Conservation (phyloP, 2,797 vertebrate species). For the Rhincodon typus region DNA sequence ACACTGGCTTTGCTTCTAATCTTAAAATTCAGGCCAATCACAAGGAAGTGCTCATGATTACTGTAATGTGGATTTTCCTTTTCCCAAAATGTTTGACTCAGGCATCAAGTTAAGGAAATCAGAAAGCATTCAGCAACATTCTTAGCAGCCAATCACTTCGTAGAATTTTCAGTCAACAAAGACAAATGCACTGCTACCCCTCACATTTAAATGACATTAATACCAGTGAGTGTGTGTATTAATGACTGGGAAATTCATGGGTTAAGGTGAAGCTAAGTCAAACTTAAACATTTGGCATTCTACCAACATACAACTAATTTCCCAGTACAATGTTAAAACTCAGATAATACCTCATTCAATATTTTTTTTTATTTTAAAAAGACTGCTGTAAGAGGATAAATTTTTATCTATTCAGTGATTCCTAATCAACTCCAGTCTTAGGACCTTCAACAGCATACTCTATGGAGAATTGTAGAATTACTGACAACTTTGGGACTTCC, state of each 20-base stretch:
- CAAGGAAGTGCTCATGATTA: background rate
- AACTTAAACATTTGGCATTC: background rate
- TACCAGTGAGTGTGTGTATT: background rate
- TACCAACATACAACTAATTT: background rate
- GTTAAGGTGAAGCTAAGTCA: background rate
- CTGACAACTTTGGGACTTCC: background rate
- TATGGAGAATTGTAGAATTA: background rate
- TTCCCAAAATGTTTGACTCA: background rate
- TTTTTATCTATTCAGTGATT: background rate
- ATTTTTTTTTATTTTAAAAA: background rate
- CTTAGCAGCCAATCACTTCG: background rate
- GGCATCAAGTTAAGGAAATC: background rate
- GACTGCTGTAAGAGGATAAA: background rate
- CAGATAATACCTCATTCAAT: background rate
- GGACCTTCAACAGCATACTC: background rate
- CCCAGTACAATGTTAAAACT: background rate
- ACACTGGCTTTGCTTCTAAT: background rate
- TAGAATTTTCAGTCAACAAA: background rate
- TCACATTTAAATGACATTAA: background rate
- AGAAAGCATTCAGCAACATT: background rate
- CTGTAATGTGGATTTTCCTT: background rate
- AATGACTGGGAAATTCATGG: background rate
- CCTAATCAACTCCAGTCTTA: background rate
- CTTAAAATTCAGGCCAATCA: background rate
- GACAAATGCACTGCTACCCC: background rate